A percentile compares a stretch with the other conserved stretches of the same genome.
Conservation (phyloP, 2,113 vertebrate species). For the Raja brachyura region DNA sequence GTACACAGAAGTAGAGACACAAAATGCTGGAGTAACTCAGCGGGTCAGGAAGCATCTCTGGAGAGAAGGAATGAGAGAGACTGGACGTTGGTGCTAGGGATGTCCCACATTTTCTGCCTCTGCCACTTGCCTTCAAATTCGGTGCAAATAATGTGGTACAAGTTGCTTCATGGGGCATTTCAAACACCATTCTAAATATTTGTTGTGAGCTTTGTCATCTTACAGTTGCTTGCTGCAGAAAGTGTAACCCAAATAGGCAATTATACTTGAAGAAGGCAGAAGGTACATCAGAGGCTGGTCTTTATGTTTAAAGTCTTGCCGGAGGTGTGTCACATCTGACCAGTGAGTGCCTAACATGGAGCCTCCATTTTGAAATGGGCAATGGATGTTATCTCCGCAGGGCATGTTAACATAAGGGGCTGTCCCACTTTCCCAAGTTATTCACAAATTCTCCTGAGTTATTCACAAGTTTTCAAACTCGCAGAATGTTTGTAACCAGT, state of each 20-base stretch:
- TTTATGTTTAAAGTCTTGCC: not conserved
- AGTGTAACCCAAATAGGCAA: not conserved
- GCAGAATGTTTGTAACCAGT: no score
- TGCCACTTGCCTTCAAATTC: not conserved
- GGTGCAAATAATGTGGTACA: not conserved
- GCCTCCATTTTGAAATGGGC: not conserved
- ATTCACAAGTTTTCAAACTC: no score
- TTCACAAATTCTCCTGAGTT: no score
- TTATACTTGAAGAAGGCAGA: not conserved
- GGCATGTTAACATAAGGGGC: not conserved
- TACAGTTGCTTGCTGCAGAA: not conserved
- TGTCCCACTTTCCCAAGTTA: no score
- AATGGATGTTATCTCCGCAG: not conserved
- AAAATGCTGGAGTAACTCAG: no score
- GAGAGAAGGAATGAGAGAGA: not conserved
- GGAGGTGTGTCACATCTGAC: not conserved
- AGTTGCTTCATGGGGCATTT: not conserved
- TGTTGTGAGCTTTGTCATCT: no score
- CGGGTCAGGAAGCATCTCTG: no score
- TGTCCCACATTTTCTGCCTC: not conserved
- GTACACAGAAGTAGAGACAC: not conserved
- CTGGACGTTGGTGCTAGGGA: not conserved
- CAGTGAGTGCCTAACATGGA: not conserved
- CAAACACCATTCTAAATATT: not conserved
- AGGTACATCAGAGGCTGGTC: not conserved